Conservation (phyloP, 2,797 vertebrate species). For the Acridotheres tristis region DNA sequence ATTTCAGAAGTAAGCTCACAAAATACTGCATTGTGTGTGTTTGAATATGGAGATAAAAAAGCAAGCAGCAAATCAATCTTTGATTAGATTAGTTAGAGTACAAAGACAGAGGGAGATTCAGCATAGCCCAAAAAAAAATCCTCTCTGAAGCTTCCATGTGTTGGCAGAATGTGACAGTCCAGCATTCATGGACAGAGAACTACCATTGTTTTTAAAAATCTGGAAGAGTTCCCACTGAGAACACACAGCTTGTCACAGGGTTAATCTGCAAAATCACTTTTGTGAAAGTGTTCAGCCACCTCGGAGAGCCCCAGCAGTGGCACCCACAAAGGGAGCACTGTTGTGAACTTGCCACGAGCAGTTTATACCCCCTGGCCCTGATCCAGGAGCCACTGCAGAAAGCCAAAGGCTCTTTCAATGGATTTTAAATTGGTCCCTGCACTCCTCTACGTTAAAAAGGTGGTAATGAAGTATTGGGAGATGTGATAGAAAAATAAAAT, state of each 20-base stretch:
- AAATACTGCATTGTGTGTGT: not conserved
- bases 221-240: not conserved
- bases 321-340: constrained; percentile 21
- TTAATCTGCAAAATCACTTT: not conserved
- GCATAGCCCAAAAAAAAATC: not conserved
- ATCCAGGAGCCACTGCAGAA: not conserved
- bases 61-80: constrained; percentile 11
- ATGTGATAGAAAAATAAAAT: not conserved
- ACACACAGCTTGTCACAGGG: not conserved
- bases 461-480: not conserved
- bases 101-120: not conserved
- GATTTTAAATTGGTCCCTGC: constrained; percentile 14
- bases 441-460: not conserved
- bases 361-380: constrained; percentile 5
- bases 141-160: not conserved
- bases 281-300: not conserved
- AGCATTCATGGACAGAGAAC: not conserved
- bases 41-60: constrained; percentile 5
- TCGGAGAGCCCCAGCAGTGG: not conserved
- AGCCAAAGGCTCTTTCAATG: not conserved
- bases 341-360: not conserved
- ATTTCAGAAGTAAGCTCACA: constrained; percentile 4
- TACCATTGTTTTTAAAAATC: not conserved
- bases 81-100: not conserved
- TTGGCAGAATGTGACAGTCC: not conserved